Conservation (phyloP, 2,797 vertebrate genomes). For the Megaceryle alcyon region DNA sequence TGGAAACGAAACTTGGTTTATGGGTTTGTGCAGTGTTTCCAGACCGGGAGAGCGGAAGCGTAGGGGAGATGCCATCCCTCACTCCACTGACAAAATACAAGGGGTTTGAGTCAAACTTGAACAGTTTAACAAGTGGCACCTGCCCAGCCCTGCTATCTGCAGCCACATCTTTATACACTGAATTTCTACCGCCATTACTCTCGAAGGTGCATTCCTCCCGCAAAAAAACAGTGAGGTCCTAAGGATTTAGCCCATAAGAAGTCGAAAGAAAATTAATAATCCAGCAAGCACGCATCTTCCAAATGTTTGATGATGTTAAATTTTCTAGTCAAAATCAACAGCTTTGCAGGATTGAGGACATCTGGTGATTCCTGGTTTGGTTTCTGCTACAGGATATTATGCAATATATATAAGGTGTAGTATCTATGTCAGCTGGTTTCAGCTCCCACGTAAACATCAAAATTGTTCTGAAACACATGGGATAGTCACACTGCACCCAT, state of each 20-base stretch:
- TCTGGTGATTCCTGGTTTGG: neutral
- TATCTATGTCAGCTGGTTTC: neutral
- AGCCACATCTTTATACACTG: neutral
- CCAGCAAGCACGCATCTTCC: neutral
- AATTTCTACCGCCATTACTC: neutral
- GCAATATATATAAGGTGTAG: neutral
- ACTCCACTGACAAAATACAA: neutral
- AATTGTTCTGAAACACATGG: conserved; percentile 1
- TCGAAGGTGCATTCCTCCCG: neutral
- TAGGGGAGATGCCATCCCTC: neutral
- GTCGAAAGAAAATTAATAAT: neutral
- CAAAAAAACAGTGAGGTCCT: neutral
- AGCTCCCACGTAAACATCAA: neutral
- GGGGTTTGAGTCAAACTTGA: neutral
- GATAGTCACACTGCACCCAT: neutral
- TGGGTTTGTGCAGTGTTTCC: neutral
- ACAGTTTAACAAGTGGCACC: neutral
- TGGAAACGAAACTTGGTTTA: neutral
- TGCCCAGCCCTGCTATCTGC: neutral
- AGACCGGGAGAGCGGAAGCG: neutral
- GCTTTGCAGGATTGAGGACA: neutral
- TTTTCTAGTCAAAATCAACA: neutral
- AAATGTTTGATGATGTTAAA: neutral
- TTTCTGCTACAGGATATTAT: neutral
- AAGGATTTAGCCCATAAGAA: neutral